Evolutionary conservation across 2,888 invertebrate genomes (phyloP).

Genomic region (Rugalucina vietnamica): DNA sequence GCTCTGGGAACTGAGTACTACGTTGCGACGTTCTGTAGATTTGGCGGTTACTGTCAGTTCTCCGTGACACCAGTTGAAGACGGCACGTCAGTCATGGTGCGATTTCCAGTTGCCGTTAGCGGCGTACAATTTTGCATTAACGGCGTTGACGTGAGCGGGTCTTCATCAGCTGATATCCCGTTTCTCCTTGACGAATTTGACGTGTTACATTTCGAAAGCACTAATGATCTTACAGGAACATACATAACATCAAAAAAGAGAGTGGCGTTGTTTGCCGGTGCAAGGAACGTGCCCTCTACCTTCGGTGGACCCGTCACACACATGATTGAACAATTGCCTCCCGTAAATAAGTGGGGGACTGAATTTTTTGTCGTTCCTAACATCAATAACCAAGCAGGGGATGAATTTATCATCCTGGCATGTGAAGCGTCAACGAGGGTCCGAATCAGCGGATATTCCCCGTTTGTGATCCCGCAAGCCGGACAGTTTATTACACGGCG

Average conservation of each 20-base stretch:
- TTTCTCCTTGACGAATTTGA: constrained; percentile 44
- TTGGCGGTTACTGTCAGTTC: constrained; percentile 52
- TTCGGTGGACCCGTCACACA: neutral
- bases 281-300: constrained; percentile 26
- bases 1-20: constrained; percentile 55
- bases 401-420: constrained; percentile 49
- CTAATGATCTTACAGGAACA: constrained; percentile 57
- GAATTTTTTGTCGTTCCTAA: constrained; percentile 47
- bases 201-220: constrained; percentile 54
- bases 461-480: constrained; percentile 35
- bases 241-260: constrained; percentile 40
- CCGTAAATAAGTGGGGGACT: constrained; percentile 59
- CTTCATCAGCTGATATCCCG: constrained; percentile 18
- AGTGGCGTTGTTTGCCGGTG: constrained; percentile 54
- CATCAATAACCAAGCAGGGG: constrained; percentile 37
- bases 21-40: constrained; percentile 53
- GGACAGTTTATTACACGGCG: constrained; percentile 37
- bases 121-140: neutral
- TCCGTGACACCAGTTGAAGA: constrained; percentile 33
- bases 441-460: constrained; percentile 47
- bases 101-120: constrained; percentile 18
- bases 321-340: constrained; percentile 63
- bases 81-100: constrained; percentile 34
- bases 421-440: constrained; percentile 21
- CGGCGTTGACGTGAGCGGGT: neutral